Percentiles rank a stretch among this genome's conserved stretches.
Evolutionary conservation across 2,113 vertebrate species (phyloP).

Genomic region (Martes martes): DNA sequence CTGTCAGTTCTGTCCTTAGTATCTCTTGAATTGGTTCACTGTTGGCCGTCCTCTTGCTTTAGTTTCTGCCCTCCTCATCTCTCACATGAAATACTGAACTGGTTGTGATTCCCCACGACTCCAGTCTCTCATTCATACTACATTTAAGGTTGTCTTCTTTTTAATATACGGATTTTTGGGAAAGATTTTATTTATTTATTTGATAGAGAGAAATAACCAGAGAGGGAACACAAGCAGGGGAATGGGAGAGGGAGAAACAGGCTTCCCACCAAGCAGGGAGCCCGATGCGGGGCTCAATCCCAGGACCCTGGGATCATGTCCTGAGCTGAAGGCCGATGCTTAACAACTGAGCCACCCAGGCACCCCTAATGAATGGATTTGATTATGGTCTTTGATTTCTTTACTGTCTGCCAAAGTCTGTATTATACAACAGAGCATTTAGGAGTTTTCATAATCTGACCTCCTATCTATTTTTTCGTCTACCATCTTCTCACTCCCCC

Average conservation of each 20-base stretch:
- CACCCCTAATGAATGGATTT: neutral
- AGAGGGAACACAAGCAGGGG: no score
- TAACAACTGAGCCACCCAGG: no score
- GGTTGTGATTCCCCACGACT: neutral
- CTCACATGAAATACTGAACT: neutral
- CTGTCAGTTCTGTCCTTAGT: neutral
- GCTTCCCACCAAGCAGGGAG: no score
- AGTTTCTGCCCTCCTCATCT: neutral
- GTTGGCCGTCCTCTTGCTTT: neutral
- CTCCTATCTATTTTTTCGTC: neutral
- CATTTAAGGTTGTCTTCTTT: neutral
- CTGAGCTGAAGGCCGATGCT: no score
- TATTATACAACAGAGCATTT: neutral
- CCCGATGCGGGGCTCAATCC: no score
- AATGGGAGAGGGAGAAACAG: no score
- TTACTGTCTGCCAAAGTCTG: neutral
- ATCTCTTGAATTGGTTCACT: neutral
- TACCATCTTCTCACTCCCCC: neutral
- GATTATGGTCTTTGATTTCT: neutral
- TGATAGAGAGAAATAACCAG: no score
- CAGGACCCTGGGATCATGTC: no score
- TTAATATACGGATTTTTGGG: neutral
- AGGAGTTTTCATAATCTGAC: neutral
- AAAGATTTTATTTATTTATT: no score
- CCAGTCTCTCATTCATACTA: neutral